These are phyloP conservation scores for Blastobasis adustella DNA, from an alignment of 2,888 invertebrate species.

Conservation along the genomic window DNA sequence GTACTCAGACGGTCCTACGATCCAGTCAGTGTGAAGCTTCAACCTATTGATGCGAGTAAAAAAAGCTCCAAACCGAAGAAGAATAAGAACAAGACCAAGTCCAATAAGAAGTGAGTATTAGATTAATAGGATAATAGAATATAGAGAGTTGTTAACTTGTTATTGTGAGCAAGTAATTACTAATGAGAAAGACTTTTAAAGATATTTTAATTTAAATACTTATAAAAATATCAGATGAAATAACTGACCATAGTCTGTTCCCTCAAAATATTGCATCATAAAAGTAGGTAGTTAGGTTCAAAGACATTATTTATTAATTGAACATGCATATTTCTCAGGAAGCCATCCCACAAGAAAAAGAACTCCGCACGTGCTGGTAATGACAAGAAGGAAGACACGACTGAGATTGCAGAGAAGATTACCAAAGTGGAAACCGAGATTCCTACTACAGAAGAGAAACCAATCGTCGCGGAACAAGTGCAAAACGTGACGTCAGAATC, in stretches of 20 bases:
- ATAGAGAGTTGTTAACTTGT: too few species aligned
- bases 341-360: slow-evolving; percentile 55
- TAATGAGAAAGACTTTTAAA: too few species aligned
- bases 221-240: too few species aligned
- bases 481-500: slow-evolving; percentile 28
- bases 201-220: too few species aligned
- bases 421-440: slow-evolving; percentile 33
- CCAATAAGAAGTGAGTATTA: not conserved
- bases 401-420: slow-evolving; percentile 29
- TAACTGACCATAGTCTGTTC: too few species aligned
- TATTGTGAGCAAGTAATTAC: too few species aligned
- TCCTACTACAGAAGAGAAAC: slow-evolving; percentile 28
- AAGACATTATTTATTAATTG: not conserved
- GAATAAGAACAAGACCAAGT: slow-evolving; percentile 40
- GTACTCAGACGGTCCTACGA: slow-evolving; percentile 87
- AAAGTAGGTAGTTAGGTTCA: too few species aligned
- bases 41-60: slow-evolving; percentile 72
- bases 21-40: slow-evolving; percentile 86
- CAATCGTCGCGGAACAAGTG: slow-evolving; percentile 18
- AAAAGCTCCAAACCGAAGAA: slow-evolving; percentile 68
- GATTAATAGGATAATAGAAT: too few species aligned
- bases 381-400: slow-evolving; percentile 28
- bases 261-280: too few species aligned
- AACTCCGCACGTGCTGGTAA: slow-evolving; percentile 45
- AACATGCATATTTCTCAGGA: slow-evolving; percentile 34